A percentile compares a stretch with the other conserved stretches of the same genome.
These are phyloP conservation scores for Rosalia funebris DNA, from an alignment of 2,888 invertebrate genomes.

Conservation along the genomic window DNA sequence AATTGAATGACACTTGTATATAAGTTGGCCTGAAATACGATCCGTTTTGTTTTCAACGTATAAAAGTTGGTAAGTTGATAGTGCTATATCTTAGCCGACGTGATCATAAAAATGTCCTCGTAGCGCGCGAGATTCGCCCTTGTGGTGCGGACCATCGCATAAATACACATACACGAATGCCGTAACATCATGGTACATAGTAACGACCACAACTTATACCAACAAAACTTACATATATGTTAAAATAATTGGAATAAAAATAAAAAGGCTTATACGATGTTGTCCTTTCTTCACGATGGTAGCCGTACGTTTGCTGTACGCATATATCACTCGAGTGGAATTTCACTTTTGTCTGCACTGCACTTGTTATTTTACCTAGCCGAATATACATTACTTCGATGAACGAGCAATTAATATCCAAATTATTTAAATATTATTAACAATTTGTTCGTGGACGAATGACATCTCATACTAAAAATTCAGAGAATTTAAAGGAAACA, in stretches of 20 bases:
- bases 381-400: no score
- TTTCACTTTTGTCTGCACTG: constrained; percentile 26
- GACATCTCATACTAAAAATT: no score
- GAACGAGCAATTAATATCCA: no score
- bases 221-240: constrained; percentile 41
- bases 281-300: constrained; percentile 32
- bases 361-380: no score
- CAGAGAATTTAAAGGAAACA: no score
- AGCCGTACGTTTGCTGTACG: constrained; percentile 36
- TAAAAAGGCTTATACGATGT: constrained; percentile 36
- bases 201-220: constrained; percentile 40
- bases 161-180: constrained; percentile 50
- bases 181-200: constrained; percentile 40
- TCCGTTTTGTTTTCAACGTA: constrained; percentile 64
- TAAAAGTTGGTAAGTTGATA: constrained; percentile 65
- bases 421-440: no score
- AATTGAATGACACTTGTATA: constrained; percentile 61
- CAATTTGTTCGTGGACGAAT: no score
- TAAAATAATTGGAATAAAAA: constrained; percentile 50
- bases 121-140: constrained; percentile 57
- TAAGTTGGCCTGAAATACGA: constrained; percentile 62
- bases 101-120: constrained; percentile 64
- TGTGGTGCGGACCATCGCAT: constrained; percentile 51
- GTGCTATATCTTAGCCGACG: constrained; percentile 64
- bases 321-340: constrained; percentile 32